Conservation (phyloP, 1,140 invertebrate genomes). For the Magallana ariakensis region DNA sequence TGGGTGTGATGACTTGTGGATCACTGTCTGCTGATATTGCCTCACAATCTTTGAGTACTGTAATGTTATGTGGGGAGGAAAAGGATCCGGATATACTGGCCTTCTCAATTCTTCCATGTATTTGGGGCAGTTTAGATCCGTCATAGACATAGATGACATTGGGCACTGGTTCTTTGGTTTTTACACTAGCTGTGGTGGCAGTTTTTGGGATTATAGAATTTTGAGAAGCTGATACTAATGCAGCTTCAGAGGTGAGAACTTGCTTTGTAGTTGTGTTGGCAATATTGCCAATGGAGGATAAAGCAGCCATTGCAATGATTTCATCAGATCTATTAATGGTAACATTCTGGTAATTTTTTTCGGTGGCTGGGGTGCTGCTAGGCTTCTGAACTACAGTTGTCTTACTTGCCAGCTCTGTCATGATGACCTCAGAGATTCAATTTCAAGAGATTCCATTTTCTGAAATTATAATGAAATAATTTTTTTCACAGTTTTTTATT, state of each 20-base stretch:
- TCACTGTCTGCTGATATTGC: neutral
- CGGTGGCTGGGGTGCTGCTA: neutral
- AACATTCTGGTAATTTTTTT: neutral
- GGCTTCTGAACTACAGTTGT: neutral
- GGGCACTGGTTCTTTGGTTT: neutral
- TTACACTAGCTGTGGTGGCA: neutral
- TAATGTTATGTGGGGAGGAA: neutral
- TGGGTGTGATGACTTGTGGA: neutral
- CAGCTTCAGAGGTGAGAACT: neutral
- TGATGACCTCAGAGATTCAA: slow-evolving; percentile 1
- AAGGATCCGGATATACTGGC: neutral
- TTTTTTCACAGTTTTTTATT: too few relatives aligned
- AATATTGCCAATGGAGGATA: slow-evolving; percentile 35
- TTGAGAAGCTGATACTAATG: neutral
- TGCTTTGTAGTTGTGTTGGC: neutral
- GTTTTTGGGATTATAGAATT: neutral
- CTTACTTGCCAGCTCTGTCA: neutral
- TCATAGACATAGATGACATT: slow-evolving; percentile 43
- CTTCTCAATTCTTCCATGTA: slow-evolving; percentile 35
- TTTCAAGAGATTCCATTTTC: slow-evolving; percentile 23
- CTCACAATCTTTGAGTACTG: slow-evolving; percentile 19
- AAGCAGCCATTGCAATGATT: slow-evolving; percentile 28
- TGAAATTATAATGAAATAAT: neutral
- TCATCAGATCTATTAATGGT: slow-evolving; percentile 39
- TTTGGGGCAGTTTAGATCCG: slow-evolving; percentile 14